A percentile compares a stretch with the other conserved stretches of the same genome.
Conservation (phyloP, 92 coral and sea anemone genomes). For the Actinernus sp. region DNA sequence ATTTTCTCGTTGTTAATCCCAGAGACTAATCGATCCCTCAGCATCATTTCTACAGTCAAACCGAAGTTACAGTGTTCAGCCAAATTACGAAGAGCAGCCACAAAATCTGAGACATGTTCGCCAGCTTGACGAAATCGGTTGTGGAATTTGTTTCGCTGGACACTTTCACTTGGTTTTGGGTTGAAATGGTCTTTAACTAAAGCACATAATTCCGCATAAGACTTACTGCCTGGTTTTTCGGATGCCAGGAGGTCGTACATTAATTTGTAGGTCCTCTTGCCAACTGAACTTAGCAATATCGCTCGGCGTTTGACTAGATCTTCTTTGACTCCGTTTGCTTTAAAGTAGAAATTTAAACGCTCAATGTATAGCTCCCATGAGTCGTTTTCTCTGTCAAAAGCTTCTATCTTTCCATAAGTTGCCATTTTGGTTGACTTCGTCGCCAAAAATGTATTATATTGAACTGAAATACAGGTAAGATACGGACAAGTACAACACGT, state of each 20-base stretch:
- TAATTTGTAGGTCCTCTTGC: constrained; percentile 23
- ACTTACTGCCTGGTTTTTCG: constrained; percentile 3
- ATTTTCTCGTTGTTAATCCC: constrained; percentile 43
- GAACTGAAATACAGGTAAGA: too few relatives aligned
- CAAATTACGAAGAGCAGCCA: constrained; percentile 40
- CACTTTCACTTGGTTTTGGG: constrained; percentile 29
- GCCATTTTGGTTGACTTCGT: constrained; percentile 21
- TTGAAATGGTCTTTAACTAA: constrained; percentile 20
- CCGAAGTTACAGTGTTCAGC: constrained; percentile 49
- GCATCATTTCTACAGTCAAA: constrained; percentile 50
- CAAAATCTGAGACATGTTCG: constrained; percentile 3
- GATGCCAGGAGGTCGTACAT: constrained; percentile 21
- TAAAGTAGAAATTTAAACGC: constrained; percentile 26
- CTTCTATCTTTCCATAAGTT: constrained; percentile 18
- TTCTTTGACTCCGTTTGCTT: constrained; percentile 8
- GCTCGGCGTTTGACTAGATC: constrained; percentile 6
- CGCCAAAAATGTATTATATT: constrained; percentile 15
- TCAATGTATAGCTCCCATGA: constrained; percentile 18
- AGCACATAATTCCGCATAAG: constrained; percentile 13
- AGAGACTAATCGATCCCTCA: constrained; percentile 46
- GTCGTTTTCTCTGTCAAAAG: constrained; percentile 14
- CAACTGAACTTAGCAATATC: constrained; percentile 14
- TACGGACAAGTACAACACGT: too few relatives aligned
- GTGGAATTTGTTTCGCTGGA: constrained; percentile 10
- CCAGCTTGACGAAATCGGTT: constrained; percentile 1